Evolutionary conservation across 2,113 vertebrate species (phyloP).

Genomic region (Lepisosteus osseus): DNA sequence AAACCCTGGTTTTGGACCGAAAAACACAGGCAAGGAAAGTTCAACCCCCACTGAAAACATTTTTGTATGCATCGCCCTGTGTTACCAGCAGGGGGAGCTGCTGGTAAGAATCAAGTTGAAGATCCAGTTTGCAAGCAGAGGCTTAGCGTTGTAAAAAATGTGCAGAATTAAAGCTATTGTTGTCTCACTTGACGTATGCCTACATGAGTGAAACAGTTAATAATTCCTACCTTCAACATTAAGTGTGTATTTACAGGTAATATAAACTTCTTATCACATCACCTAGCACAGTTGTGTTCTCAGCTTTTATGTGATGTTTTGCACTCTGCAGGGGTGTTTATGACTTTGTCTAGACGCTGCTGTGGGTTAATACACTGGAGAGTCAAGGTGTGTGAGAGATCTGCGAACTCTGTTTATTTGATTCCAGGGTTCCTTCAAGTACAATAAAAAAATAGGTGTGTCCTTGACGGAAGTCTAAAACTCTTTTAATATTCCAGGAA

Average conservation of each 20-base stretch:
- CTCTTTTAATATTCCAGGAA: constrained; percentile 71
- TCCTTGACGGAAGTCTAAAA: constrained; percentile 37
- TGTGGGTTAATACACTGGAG: constrained; percentile 41
- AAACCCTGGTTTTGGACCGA: too few species aligned
- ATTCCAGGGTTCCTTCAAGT: constrained; percentile 40
- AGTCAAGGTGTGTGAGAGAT: constrained; percentile 37
- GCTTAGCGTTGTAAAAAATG: background rate
- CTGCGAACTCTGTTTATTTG: constrained; percentile 53
- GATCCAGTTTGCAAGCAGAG: background rate
- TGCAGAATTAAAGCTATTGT: background rate
- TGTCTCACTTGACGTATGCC: background rate
- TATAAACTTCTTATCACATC: background rate
- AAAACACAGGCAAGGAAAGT: too few species aligned
- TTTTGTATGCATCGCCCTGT: background rate
- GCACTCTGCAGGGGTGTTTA: constrained; percentile 40
- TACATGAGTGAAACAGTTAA: background rate
- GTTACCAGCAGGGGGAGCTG: constrained; percentile 19
- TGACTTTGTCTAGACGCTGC: constrained; percentile 51
- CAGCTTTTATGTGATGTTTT: constrained; percentile 25
- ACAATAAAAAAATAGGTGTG: constrained; percentile 47
- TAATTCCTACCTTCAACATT: background rate
- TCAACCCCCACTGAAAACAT: background rate
- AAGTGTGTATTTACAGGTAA: background rate
- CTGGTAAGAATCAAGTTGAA: background rate
- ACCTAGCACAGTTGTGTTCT: background rate